Evolutionary conservation across 2,888 invertebrate species (phyloP).

Genomic region (Agrilus biguttatus): DNA sequence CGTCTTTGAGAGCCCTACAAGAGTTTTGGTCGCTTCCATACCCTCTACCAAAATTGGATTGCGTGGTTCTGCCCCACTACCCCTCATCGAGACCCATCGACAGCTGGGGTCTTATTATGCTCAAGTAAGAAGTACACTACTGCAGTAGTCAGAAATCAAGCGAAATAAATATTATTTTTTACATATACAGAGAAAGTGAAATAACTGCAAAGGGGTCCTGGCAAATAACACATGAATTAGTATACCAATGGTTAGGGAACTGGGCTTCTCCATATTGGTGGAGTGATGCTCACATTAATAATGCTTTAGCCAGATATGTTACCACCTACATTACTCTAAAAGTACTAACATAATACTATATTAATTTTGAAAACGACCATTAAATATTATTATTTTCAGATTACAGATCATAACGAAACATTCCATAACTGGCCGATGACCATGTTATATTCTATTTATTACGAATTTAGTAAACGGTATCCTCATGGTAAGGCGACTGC

Average conservation of each 20-base stretch:
- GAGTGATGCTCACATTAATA: conserved; percentile 62
- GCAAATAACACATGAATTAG: conserved; percentile 55
- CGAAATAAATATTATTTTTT: not conserved
- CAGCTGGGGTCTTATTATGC: conserved; percentile 65
- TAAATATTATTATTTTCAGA: conserved; percentile 30
- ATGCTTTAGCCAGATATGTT: conserved; percentile 60
- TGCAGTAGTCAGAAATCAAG: not conserved
- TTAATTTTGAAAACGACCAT: conserved; percentile 1
- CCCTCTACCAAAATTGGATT: conserved; percentile 52
- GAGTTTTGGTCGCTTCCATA: conserved; percentile 49
- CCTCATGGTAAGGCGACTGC: conserved; percentile 66
- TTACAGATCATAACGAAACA: conserved; percentile 54
- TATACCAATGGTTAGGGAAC: conserved; percentile 69
- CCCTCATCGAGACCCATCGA: conserved; percentile 58
- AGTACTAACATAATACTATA: conserved; percentile 29
- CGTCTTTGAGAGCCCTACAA: conserved; percentile 43
- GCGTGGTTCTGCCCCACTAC: conserved; percentile 59
- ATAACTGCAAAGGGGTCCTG: conserved; percentile 48
- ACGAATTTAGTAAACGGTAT: conserved; percentile 65
- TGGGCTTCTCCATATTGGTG: conserved; percentile 64
- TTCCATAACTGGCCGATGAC: conserved; percentile 73
- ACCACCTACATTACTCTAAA: conserved; percentile 58
- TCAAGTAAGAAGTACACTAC: conserved; percentile 42
- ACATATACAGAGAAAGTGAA: conserved; percentile 51
- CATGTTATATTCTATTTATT: conserved; percentile 60